Conservation (phyloP, 2,888 invertebrate genomes). For the Heliconius erato region DNA sequence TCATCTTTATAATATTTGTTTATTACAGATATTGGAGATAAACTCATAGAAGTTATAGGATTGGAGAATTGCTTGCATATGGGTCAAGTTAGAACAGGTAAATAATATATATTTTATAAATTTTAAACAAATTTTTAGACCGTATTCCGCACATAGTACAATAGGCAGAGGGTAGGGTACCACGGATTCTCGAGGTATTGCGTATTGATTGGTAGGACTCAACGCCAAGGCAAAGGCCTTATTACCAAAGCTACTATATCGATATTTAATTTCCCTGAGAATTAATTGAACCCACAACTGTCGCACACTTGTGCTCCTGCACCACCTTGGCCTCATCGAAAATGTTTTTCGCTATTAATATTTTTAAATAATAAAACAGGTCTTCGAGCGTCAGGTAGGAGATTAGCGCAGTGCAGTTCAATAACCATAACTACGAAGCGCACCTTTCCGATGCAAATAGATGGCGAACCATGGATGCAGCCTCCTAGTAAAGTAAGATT, state of each 20-base stretch:
- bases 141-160: too few relatives aligned
- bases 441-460: slow-evolving; percentile 98
- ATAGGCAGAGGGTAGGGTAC: too few relatives aligned
- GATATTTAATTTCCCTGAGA: too few relatives aligned
- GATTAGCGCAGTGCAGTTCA: slow-evolving; percentile 97
- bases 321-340: too few relatives aligned
- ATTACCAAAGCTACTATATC: too few relatives aligned
- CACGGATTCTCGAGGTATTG: too few relatives aligned
- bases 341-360: not conserved
- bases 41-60: slow-evolving; percentile 98
- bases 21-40: slow-evolving; percentile 95
- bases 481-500: slow-evolving; percentile 93
- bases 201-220: too few relatives aligned
- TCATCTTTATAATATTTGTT: not conserved
- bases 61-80: slow-evolving; percentile 98
- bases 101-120: slow-evolving; percentile 9
- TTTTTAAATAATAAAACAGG: slow-evolving; percentile 59
- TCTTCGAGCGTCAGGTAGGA: slow-evolving; percentile 91
- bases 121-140: not conserved
- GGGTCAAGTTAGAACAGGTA: slow-evolving; percentile 98
- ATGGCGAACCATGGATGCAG: slow-evolving; percentile 99
- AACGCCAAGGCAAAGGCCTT: too few relatives aligned
- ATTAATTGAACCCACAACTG: too few relatives aligned
- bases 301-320: too few relatives aligned
- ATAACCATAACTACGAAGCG: slow-evolving; percentile 95